Conservation (phyloP, 2,113 vertebrate genomes). For the Typhlomys cinereus region DNA sequence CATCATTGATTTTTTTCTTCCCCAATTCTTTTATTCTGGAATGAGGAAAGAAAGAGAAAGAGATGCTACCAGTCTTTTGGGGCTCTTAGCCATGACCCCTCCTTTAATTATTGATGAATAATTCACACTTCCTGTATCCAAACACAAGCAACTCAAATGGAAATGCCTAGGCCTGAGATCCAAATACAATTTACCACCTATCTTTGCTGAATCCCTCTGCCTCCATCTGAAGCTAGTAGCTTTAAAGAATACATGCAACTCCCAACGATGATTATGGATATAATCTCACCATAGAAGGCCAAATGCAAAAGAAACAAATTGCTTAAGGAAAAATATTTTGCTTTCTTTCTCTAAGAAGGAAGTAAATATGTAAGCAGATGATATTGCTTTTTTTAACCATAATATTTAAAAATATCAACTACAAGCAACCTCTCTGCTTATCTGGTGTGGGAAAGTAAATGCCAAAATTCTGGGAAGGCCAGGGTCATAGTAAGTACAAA, state of each 20-base stretch:
- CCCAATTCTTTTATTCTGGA: not conserved
- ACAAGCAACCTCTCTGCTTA: not conserved
- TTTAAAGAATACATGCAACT: not conserved
- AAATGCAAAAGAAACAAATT: constrained; percentile 15
- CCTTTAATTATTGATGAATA: not conserved
- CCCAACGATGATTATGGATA: not conserved
- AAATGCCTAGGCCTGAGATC: not conserved
- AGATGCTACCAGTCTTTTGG: not conserved
- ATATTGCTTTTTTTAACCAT: not conserved
- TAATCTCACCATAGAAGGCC: constrained; percentile 13
- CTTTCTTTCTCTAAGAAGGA: not conserved
- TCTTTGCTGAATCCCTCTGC: not conserved
- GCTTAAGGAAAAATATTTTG: not conserved
- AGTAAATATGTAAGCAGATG: not conserved
- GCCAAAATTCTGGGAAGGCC: not conserved
- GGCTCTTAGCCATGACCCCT: not conserved
- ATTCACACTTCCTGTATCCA: not conserved
- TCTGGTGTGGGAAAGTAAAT: not conserved
- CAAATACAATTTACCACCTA: not conserved
- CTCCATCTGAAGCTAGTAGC: not conserved
- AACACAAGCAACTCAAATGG: not conserved
- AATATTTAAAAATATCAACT: not conserved
- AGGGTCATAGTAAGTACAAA: not conserved
- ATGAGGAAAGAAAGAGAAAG: not conserved
- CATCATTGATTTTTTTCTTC: not conserved